Evolutionary conservation across 2,113 vertebrate genomes (phyloP).

Genomic region (Scartelaos histophorus): DNA sequence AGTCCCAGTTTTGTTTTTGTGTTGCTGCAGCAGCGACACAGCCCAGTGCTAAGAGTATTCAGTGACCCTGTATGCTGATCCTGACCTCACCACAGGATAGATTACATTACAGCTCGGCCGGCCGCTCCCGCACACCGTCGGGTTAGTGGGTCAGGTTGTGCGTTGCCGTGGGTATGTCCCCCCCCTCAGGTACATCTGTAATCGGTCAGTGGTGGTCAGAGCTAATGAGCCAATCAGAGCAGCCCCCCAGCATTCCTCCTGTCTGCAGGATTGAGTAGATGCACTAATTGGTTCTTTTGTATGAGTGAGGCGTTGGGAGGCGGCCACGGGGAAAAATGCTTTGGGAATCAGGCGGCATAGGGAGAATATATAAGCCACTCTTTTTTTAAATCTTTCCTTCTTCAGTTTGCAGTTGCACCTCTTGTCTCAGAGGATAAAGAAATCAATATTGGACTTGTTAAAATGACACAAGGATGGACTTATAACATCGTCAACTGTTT

Average conservation of each 20-base stretch:
- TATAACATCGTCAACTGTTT: too few species aligned
- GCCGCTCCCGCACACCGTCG: not conserved
- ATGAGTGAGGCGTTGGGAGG: constrained; percentile 16
- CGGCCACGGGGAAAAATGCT: not conserved
- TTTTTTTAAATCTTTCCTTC: not conserved
- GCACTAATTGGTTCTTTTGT: constrained; percentile 33
- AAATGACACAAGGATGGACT: not conserved
- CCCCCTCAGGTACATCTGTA: constrained; percentile 15
- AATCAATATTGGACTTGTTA: not conserved
- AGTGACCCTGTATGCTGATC: not conserved
- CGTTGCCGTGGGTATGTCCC: not conserved
- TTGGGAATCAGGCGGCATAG: not conserved
- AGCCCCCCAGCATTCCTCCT: constrained; percentile 17
- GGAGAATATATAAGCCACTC: not conserved
- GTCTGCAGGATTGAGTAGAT: constrained; percentile 3
- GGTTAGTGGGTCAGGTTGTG: constrained; percentile 18
- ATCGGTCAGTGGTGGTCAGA: not conserved
- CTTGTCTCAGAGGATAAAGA: not conserved
- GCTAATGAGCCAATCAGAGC: constrained; percentile 20
- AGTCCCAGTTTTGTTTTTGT: not conserved
- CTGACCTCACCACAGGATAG: constrained; percentile 1
- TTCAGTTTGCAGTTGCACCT: not conserved
- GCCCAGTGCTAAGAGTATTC: not conserved
- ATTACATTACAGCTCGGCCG: constrained; percentile 1
- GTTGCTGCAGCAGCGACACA: not conserved